Evolutionary conservation across 1,140 invertebrate genomes (phyloP).

Genomic region (Homarus americanus): DNA sequence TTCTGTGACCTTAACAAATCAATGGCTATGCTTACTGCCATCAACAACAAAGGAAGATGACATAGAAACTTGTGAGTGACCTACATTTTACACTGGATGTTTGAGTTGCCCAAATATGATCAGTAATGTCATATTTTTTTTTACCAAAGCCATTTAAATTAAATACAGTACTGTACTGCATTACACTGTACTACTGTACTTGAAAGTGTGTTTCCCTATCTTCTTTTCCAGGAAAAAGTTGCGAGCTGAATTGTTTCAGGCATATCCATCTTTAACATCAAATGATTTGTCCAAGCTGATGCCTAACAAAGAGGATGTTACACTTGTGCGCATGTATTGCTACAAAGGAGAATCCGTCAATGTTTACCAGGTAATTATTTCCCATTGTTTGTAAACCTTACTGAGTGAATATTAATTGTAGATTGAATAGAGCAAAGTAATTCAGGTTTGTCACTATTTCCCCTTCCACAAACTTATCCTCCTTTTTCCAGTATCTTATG

Average conservation of each 20-base stretch:
- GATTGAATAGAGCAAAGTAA: too few relatives aligned
- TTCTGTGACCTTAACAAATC: too few relatives aligned
- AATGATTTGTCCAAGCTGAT: constrained; percentile 28
- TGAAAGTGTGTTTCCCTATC: not conserved
- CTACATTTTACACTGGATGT: not conserved
- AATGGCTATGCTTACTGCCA: too few relatives aligned
- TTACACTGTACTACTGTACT: not conserved
- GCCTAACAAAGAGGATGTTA: constrained; percentile 50
- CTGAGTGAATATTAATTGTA: too few relatives aligned
- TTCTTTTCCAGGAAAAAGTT: constrained; percentile 45
- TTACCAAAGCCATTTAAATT: not conserved
- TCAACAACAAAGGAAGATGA: too few relatives aligned
- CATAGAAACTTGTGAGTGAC: too few relatives aligned
- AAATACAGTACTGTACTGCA: not conserved
- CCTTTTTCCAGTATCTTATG: too few relatives aligned
- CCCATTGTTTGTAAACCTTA: not conserved
- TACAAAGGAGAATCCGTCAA: constrained; percentile 30
- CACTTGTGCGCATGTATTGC: constrained; percentile 43
- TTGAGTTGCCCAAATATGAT: not conserved
- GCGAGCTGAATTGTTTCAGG: constrained; percentile 15
- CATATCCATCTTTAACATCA: constrained; percentile 25
- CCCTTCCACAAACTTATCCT: too few relatives aligned
- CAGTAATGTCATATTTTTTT: constrained; percentile 2
- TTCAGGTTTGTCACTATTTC: too few relatives aligned
- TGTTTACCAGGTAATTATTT: constrained; percentile 35